Conservation (phyloP, 2,113 vertebrate genomes). For the Perca fluviatilis region DNA sequence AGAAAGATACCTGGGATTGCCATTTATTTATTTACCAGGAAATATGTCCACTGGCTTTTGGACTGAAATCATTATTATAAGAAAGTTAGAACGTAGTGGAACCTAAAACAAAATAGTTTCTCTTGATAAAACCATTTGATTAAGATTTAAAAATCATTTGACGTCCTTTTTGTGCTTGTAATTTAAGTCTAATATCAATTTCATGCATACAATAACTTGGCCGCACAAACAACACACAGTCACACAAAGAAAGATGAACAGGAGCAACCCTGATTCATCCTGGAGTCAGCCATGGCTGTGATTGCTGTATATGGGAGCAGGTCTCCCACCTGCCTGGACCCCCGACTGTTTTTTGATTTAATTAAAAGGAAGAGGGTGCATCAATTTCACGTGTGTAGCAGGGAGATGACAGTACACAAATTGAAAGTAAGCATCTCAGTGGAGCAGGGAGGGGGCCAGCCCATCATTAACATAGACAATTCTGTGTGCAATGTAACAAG, state of each 20-base stretch:
- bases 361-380: conserved; percentile 84
- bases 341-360: conserved; percentile 83
- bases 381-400: conserved; percentile 79
- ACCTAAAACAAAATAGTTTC: conserved; percentile 1
- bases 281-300: conserved; percentile 58
- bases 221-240: conserved; percentile 6
- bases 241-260: not conserved
- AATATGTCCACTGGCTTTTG: conserved; percentile 39
- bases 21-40: conserved; percentile 58
- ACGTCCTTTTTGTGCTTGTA: not conserved
- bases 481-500: conserved; percentile 86
- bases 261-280: conserved; percentile 24
- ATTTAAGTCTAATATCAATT: conserved; percentile 10
- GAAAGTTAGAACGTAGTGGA: conserved; percentile 26
- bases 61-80: conserved; percentile 51
- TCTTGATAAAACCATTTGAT: conserved; percentile 5
- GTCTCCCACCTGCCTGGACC: conserved; percentile 70
- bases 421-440: conserved; percentile 84
- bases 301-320: conserved; percentile 56
- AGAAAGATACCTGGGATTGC: conserved; percentile 62
- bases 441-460: conserved; percentile 68
- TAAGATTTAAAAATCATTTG: not conserved
- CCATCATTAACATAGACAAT: conserved; percentile 86
- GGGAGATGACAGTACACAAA: conserved; percentile 88
- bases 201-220: not conserved